Conservation (phyloP, 2,888 invertebrate genomes). For the Scaeva pyrastri region DNA sequence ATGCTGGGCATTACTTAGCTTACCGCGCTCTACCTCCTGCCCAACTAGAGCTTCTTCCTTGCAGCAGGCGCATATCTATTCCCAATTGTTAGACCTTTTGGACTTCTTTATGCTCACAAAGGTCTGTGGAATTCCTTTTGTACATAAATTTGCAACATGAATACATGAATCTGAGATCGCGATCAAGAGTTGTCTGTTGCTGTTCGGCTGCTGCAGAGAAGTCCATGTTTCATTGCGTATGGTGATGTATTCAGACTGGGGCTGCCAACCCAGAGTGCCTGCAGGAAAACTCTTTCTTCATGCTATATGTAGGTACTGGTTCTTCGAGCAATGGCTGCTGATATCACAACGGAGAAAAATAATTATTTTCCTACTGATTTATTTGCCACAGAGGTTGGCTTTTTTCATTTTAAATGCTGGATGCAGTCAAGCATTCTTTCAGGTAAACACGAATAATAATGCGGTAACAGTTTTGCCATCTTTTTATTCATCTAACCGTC, state of each 20-base stretch:
- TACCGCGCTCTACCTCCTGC: slow-evolving; percentile 28
- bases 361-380: not conserved
- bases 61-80: slow-evolving; percentile 42
- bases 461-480: no score
- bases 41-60: slow-evolving; percentile 9
- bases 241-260: slow-evolving; percentile 68
- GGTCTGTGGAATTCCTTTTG: slow-evolving; percentile 65
- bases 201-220: slow-evolving; percentile 42
- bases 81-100: slow-evolving; percentile 55
- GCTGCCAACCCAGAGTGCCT: slow-evolving; percentile 3
- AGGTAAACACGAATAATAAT: no score
- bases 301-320: not conserved
- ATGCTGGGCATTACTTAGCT: slow-evolving; percentile 47
- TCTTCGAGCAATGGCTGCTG: slow-evolving; percentile 8
- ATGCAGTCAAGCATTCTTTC: no score
- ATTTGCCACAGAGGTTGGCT: no score
- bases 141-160: slow-evolving; percentile 75
- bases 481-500: no score
- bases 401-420: no score
- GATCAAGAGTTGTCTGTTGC: slow-evolving; percentile 48
- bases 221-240: slow-evolving; percentile 73
- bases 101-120: slow-evolving; percentile 41
- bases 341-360: slow-evolving; percentile 35
- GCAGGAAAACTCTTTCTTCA: slow-evolving; percentile 37
- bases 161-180: slow-evolving; percentile 73